Base-by-base conservation (phyloP, 2,797 vertebrate species). In the Diglossa cyanea region DNA sequence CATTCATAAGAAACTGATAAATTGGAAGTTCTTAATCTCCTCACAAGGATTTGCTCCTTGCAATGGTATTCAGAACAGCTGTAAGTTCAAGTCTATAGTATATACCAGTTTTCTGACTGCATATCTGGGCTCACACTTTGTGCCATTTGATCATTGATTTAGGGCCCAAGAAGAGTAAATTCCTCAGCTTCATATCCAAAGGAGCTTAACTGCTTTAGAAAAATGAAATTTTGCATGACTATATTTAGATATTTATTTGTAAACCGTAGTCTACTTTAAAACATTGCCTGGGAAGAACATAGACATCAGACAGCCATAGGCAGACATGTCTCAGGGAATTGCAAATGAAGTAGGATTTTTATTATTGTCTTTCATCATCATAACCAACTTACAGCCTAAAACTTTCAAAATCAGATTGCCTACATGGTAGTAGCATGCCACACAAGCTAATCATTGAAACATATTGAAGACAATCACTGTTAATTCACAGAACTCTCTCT, bases 1-100 rank as follows among this genome's bases (percentile, higher is more conserved):
- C 33, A 55, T 95, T 93, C 61, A 26, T 93, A 90, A 94, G 60
- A 95, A 90, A 78, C 39, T 60, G 60, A 88, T 50, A 88, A 88
- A 86, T 75, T 88, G 48, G 58, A 90, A 93, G 55, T 42, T 86
- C 60, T 53, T 81, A 72, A 86, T 66, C 72, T 88, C 42, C 62
- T 88, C 51, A 26, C 45, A 74, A 81, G 42, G 45, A 53, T 80
- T 70, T 88, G 24, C 28, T 19, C 24, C 28, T 92, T 87, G 26
- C 58, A 83, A 0, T 68, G 31, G 58, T 89, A 86, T 91, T 96
- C 70, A 80, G 79, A 92, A 70, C 66, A 92, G 65, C 84, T 92
- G 70, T 74, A 83, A 84, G 14, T 13, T 78, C 2, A 4, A 83
- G 44, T 83, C 45, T 72, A 5, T 58, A 65, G n/a, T 68, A 72